These are phyloP conservation scores for Neostethus bicornis DNA, from an alignment of 2,797 vertebrate species.

Conservation along the genomic window DNA sequence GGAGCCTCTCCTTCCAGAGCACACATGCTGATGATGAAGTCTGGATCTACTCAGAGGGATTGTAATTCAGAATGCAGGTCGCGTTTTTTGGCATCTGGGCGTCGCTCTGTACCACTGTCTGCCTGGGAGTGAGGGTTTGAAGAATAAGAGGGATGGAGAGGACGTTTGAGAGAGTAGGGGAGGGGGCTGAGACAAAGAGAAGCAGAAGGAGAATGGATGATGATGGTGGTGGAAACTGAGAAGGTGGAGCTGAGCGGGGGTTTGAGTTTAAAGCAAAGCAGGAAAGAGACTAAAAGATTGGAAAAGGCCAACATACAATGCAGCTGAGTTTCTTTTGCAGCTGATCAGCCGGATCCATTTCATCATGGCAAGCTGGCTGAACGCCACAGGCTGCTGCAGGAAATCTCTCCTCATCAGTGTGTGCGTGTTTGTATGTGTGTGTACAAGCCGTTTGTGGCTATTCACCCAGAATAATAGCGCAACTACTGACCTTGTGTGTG, in stretches of 20 bases:
- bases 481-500: conserved; percentile 22
- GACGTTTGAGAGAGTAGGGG: conserved; percentile 42
- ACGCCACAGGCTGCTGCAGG: conserved; percentile 54
- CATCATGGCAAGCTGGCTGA: conserved; percentile 64
- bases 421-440: too few relatives aligned
- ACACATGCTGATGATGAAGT: conserved; percentile 79
- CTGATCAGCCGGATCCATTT: conserved; percentile 76
- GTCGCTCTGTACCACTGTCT: conserved; percentile 56
- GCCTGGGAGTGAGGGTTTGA: conserved; percentile 57
- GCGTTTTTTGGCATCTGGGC: conserved; percentile 57
- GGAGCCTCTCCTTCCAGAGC: conserved; percentile 67
- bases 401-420: conserved; percentile 50
- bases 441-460: conserved; percentile 23
- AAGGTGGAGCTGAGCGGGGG: conserved; percentile 44
- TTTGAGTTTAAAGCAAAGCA: conserved; percentile 39
- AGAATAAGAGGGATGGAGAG: conserved; percentile 67
- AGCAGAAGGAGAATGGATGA: conserved; percentile 61
- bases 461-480: conserved; percentile 14
- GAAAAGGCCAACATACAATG: conserved; percentile 50
- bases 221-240: conserved; percentile 55
- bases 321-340: conserved; percentile 66
- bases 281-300: conserved; percentile 51
- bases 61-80: conserved; percentile 73
- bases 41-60: conserved; percentile 77
- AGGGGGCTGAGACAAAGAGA: conserved; percentile 48